Base-by-base conservation (phyloP, 2,888 invertebrate species). In the Torymus auratus region DNA sequence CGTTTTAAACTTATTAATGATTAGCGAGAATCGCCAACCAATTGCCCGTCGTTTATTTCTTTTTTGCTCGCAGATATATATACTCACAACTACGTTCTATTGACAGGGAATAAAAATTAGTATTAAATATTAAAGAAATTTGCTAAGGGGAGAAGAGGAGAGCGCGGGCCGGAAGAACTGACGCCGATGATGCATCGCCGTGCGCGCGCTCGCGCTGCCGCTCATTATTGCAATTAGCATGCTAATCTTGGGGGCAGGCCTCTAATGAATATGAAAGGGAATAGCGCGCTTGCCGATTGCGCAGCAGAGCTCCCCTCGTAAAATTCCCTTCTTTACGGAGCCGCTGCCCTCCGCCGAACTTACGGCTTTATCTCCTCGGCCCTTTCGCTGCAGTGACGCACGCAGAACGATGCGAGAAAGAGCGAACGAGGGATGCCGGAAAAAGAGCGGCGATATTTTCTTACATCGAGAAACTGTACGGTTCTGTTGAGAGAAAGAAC, bases 151-250 rank as follows among this genome's bases (percentile, higher is more conserved):
- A 58, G 53, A 62, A 53, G 17, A 20, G 14, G 41, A n/a, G 50
- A 14, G 15, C 23, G 55, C 23, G 10, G 53, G 61, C 52, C 76
- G 76, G 76, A 75, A 75, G 75, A 67, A 74, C 78, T 81, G 80
- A 82, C 84, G 74, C 83, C 83, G 83, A 83, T 83, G 82, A 85
- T 83, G 80, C 82, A 83, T 84, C 79, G 74, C 70, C 20, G 82
- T 82, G 28, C n/a, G 68, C 77, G 83, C 7, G 28, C 28, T 3
- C 28, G 28, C 28, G 41, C 41, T 41, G 41, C 78, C 83, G 84
- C 84, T 86, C 85, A 85, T 87, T 87, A 88, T 84, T 85, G 87
- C 86, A 87, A 88, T 88, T 88, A 87, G 87, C 86, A 86, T 85
- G 86, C 84, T 87, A 86, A 88, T 87, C 83, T 82, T 71, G 17